These are phyloP conservation scores for Okamejei kenojei DNA, from an alignment of 2,797 vertebrate genomes.

Conservation along the genomic window DNA sequence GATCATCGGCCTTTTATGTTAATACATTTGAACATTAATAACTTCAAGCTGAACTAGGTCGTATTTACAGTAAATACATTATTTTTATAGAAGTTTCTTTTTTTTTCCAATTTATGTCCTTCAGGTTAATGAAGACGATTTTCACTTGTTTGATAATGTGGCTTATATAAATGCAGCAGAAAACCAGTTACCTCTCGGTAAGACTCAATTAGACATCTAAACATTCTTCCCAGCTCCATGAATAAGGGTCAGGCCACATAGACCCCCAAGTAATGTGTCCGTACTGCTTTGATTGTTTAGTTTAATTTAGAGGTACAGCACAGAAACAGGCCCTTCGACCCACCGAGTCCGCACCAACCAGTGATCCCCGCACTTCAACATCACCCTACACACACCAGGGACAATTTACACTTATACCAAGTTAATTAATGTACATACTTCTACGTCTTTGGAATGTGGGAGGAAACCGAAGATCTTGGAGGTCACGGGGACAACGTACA, in stretches of 20 bases:
- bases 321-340: no score
- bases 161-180: conserved; percentile 57
- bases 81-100: not conserved
- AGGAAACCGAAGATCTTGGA: no score
- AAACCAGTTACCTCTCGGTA: conserved; percentile 55
- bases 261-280: no score
- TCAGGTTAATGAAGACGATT: conserved; percentile 57
- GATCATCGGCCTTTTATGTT: not conserved
- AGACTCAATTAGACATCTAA: conserved; percentile 38
- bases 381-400: no score
- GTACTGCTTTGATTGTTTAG: no score
- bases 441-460: no score
- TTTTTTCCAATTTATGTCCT: conserved; percentile 12
- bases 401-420: no score
- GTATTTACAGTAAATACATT: not conserved
- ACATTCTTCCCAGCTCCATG: not conserved
- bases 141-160: conserved; percentile 52
- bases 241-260: not conserved
- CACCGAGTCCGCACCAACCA: no score
- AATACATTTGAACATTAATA: not conserved
- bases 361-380: no score
- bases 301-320: no score
- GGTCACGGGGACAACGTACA: no score
- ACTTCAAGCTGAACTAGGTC: not conserved
- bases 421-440: no score